phyloP scores from a whole-genome alignment of 2,797 vertebrate genomes.

The Schizothorax lantsangensis region DNA sequence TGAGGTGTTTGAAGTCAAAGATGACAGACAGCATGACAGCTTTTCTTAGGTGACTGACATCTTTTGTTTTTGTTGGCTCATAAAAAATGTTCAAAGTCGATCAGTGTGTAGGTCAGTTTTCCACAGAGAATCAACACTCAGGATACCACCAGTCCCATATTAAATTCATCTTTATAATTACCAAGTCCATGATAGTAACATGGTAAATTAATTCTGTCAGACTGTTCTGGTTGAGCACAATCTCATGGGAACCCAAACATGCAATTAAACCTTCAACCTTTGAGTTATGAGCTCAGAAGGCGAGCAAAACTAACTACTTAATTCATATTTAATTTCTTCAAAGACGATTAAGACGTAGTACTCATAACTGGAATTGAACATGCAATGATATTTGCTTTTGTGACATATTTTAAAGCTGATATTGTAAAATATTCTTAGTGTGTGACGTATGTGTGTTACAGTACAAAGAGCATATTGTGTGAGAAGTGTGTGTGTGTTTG shows the following conservation, averaged over 20 bases:
- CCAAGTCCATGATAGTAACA: background rate
- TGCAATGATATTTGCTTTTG: background rate
- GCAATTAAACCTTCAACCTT: conserved; percentile 9
- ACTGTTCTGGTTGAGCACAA: background rate
- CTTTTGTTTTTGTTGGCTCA: conserved; percentile 20
- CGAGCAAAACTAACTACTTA: background rate
- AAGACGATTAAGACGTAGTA: background rate
- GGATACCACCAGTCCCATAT: background rate
- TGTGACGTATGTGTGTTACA: background rate
- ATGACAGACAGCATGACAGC: conserved; percentile 10
- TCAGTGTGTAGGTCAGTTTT: conserved; percentile 9
- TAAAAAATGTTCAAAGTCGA: background rate
- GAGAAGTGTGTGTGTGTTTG: background rate
- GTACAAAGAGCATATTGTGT: conserved; percentile 13
- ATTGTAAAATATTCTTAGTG: background rate
- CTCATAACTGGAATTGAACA: conserved; percentile 7
- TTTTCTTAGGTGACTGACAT: conserved; percentile 22
- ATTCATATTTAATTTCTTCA: conserved; percentile 12
- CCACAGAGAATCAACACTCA: background rate
- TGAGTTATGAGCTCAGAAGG: background rate
- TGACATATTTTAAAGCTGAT: background rate
- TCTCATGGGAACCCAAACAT: conserved; percentile 23
- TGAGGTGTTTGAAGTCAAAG: conserved; percentile 4
- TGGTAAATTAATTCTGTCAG: conserved; percentile 30
- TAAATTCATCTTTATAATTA: conserved; percentile 32